phyloP scores from a whole-genome alignment of 2,888 invertebrate genomes.

The Buathra laborator region DNA sequence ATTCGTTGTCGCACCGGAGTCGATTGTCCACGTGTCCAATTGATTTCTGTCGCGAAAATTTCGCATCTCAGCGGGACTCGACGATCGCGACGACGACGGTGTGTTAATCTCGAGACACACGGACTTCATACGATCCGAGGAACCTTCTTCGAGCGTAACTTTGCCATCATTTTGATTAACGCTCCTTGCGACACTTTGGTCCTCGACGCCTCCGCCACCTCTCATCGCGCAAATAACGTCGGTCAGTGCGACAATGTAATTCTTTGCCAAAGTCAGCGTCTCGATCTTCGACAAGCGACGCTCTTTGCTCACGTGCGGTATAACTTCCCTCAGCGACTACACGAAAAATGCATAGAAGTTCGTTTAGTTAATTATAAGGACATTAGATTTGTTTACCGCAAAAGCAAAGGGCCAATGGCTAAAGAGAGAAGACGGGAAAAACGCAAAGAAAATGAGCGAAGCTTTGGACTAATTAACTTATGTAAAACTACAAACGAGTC shows the following conservation, averaged over 20 bases:
- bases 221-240: slow-evolving; percentile 94
- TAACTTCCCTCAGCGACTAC: slow-evolving; percentile 93
- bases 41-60: slow-evolving; percentile 69
- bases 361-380: not conserved
- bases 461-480: too few relatives aligned
- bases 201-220: slow-evolving; percentile 86
- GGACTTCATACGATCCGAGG: slow-evolving; percentile 66
- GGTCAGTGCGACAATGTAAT: slow-evolving; percentile 95
- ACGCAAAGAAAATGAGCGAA: too few relatives aligned
- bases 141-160: slow-evolving; percentile 35
- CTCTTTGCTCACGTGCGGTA: slow-evolving; percentile 94
- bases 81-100: slow-evolving; percentile 78
- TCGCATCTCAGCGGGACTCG: slow-evolving; percentile 72
- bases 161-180: slow-evolving; percentile 63
- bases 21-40: slow-evolving; percentile 71
- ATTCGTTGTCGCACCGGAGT: slow-evolving; percentile 37
- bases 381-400: not conserved
- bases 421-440: too few relatives aligned
- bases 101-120: slow-evolving; percentile 76
- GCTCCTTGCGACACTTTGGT: slow-evolving; percentile 37
- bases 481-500: too few relatives aligned
- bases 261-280: slow-evolving; percentile 94
- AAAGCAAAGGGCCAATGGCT: too few relatives aligned
- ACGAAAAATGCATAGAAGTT: slow-evolving; percentile 72
- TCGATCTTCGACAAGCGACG: slow-evolving; percentile 95